These are phyloP conservation scores for Acanthisitta chloris DNA, from an alignment of 2,113 vertebrate species.

Conservation along the genomic window DNA sequence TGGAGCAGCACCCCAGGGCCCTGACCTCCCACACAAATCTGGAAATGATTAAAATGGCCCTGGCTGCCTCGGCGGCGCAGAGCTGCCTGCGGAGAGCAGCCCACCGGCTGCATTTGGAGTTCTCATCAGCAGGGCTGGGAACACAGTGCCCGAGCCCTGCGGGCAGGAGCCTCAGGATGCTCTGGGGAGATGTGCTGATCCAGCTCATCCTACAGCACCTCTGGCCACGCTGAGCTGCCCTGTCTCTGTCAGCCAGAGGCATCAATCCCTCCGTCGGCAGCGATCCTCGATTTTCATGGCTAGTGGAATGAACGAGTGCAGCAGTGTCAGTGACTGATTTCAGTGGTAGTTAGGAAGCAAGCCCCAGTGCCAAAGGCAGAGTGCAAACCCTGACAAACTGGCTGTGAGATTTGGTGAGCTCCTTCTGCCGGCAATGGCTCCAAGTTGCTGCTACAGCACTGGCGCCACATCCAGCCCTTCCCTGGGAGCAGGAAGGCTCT, in stretches of 20 bases:
- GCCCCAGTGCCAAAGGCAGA: neutral
- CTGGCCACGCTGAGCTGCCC: neutral
- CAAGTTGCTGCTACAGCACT: fast-evolving
- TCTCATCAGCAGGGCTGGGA: conserved; percentile 73
- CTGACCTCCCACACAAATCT: conserved; percentile 99
- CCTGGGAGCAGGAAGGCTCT: neutral
- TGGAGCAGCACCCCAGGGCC: conserved; percentile 93
- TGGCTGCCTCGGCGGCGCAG: conserved; percentile 56
- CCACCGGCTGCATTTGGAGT: conserved; percentile 72
- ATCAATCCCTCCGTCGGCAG: fast-evolving
- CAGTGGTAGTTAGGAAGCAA: neutral
- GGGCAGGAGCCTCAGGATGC: neutral
- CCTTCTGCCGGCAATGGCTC: neutral
- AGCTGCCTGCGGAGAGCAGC: conserved; percentile 66
- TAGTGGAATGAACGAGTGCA: neutral
- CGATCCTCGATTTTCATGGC: neutral
- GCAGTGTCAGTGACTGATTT: neutral
- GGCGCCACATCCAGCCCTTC: neutral
- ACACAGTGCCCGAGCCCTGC: neutral
- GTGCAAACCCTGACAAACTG: fast-evolving
- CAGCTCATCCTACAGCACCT: fast-evolving
- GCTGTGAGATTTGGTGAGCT: neutral
- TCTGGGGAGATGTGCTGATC: fast-evolving
- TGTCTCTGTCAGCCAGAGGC: fast-evolving
- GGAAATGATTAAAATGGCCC: conserved; percentile 93